Percentiles rank a stretch among this genome's conserved stretches.
These are phyloP conservation scores for Mus musculus DNA, from an alignment of 2,113 vertebrate species.

Conservation along the genomic window DNA sequence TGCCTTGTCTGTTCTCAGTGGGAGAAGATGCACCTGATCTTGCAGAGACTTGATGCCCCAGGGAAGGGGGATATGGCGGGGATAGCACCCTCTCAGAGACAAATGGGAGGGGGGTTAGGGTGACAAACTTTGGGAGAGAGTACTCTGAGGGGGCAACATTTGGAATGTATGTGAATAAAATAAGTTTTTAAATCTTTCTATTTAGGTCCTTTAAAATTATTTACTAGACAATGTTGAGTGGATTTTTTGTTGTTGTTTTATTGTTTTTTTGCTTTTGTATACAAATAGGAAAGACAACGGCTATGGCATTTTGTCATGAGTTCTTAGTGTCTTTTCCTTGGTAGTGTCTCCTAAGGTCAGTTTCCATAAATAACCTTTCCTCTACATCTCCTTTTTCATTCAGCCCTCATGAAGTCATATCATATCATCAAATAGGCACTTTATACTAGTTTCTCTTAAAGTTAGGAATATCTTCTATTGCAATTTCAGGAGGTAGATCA, in stretches of 20 bases:
- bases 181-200: background rate
- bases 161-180: too few species aligned
- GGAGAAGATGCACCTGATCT: too few species aligned
- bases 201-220: background rate
- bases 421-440: slow-evolving; percentile 15
- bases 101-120: too few species aligned
- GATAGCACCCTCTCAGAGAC: too few species aligned
- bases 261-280: background rate
- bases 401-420: background rate
- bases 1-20: too few species aligned
- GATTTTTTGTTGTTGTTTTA: background rate
- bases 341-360: slow-evolving; percentile 55
- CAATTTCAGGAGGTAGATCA: background rate
- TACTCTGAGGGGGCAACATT: too few species aligned
- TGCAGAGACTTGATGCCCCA: too few species aligned
- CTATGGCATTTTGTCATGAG: slow-evolving; percentile 6
- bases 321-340: slow-evolving; percentile 52
- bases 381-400: slow-evolving; percentile 60
- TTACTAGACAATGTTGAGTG: background rate
- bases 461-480: slow-evolving; percentile 8
- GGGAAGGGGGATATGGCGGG: too few species aligned
- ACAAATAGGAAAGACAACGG: slow-evolving; percentile 22
- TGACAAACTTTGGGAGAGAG: too few species aligned
- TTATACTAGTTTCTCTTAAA: slow-evolving; percentile 39
- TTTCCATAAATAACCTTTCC: slow-evolving; percentile 72